A percentile compares a stretch with the other conserved stretches of the same genome.
Evolutionary conservation across 1,140 invertebrate genomes (phyloP).

Genomic region (Saccostrea cuccullata): DNA sequence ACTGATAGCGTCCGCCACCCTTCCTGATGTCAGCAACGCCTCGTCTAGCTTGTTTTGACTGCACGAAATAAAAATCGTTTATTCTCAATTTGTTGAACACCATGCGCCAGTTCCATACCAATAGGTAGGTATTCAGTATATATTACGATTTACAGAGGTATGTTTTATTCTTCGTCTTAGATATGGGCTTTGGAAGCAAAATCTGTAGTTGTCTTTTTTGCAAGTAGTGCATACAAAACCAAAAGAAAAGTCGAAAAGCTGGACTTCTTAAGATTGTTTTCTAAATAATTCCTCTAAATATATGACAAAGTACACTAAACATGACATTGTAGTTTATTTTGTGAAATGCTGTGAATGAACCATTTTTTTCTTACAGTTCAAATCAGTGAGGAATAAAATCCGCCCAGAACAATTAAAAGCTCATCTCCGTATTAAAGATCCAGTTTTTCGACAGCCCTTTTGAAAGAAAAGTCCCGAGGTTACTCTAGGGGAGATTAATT

Average conservation of each 20-base stretch:
- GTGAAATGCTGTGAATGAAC: too few relatives aligned
- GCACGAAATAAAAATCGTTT: conserved; percentile 60
- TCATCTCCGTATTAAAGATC: not conserved
- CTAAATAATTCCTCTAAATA: too few relatives aligned
- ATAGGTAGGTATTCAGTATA: not conserved
- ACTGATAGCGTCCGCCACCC: conserved; percentile 96
- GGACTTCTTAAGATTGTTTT: too few relatives aligned
- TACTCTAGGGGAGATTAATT: not conserved
- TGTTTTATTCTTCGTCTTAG: too few relatives aligned
- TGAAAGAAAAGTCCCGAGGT: not conserved
- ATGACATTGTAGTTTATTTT: too few relatives aligned
- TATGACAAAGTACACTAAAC: too few relatives aligned
- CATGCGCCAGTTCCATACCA: not conserved
- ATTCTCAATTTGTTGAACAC: not conserved
- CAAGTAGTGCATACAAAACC: too few relatives aligned
- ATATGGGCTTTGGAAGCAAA: too few relatives aligned
- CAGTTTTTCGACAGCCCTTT: not conserved
- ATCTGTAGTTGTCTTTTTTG: too few relatives aligned
- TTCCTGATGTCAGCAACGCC: conserved; percentile 94
- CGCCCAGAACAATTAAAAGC: not conserved
- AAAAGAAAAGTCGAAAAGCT: too few relatives aligned
- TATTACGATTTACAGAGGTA: too few relatives aligned
- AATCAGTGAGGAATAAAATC: not conserved
- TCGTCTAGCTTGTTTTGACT: conserved; percentile 95
- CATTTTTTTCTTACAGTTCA: not conserved